Percentiles rank a stretch among this genome's conserved stretches.
Conservation (phyloP, 1,140 invertebrate genomes). For the Brachionus asplanchnoidis region DNA sequence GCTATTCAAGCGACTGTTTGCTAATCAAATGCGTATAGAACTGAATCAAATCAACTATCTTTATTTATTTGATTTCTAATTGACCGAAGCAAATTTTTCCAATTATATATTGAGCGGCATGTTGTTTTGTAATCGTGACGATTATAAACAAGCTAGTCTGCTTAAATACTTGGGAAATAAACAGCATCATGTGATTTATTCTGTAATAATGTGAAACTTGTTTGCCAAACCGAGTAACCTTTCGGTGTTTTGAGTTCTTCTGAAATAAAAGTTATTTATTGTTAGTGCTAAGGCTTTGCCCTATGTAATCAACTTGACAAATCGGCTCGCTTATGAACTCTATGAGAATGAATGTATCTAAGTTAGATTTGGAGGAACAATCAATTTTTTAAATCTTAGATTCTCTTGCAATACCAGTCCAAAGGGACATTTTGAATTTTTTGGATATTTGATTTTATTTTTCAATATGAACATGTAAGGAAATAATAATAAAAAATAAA, state of each 20-base stretch:
- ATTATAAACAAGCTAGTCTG: background rate
- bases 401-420: too few relatives aligned
- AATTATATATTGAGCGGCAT: background rate
- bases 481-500: too few relatives aligned
- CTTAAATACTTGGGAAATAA: background rate
- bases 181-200: constrained; percentile 15
- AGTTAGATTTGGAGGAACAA: background rate
- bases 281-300: background rate
- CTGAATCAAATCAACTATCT: constrained; percentile 13
- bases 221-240: background rate
- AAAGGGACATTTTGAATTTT: too few relatives aligned
- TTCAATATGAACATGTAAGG: too few relatives aligned
- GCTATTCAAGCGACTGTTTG: background rate
- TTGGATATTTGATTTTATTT: too few relatives aligned
- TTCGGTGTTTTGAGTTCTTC: background rate
- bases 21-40: background rate
- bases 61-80: background rate
- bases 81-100: constrained; percentile 11
- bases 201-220: constrained; percentile 8
- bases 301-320: background rate
- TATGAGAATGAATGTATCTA: background rate
- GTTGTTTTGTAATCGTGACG: background rate
- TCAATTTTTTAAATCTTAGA: background rate
- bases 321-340: background rate
- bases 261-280: background rate